Base-by-base conservation (phyloP, 2,113 vertebrate genomes). In the Galeopterus variegatus region DNA sequence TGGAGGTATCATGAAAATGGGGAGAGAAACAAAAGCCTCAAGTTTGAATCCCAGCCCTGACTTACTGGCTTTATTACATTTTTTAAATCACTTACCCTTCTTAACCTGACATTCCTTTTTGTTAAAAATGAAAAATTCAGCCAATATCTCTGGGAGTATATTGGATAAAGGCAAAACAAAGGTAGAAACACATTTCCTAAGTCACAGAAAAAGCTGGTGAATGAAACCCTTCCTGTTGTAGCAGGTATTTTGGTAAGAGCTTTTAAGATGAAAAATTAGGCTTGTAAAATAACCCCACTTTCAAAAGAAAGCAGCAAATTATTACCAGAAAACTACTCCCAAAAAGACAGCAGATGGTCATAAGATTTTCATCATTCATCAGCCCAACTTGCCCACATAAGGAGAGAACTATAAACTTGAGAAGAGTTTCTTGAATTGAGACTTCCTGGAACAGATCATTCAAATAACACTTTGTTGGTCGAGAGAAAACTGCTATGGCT, bases 371-470 rank as follows among this genome's bases (percentile, higher is more conserved):
- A 48, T 18, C 33, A n/a, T 79, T 87, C 45, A 70, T 21, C 21
- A 87, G 58, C 64, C 14, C n/a, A 79, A 83, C 31, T 69, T 64
- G 17, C 64, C 41, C 23, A 28, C 33, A 14, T n/a, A 56, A 83
- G 64, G 33, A 88, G 17, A 80, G 80, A 12, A 80, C 26, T 28
- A 13, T n/a, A 92, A 90, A 79, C 45, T 83, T 45, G 56, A 79
- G 80, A 90, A 91, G 26, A 45, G 36, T 65, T 94, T 65, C 60
- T 91, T 60, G 13, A 89, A 88, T 41, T 84, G 45, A 70, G 21
- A 91, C 28, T 97, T 96, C 56, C 72, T 85, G 7, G 23, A 97
- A 76, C 6, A 65, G 19, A n/a, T 31, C 56, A 76, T 85, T 84
- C 86, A 96, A 88, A 73, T 60, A 72, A 36, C 14, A 62, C 14